Percentiles rank a stretch among this genome's conserved stretches.
Conservation (phyloP, 2,888 invertebrate species). For the Harpalus rufipes region DNA sequence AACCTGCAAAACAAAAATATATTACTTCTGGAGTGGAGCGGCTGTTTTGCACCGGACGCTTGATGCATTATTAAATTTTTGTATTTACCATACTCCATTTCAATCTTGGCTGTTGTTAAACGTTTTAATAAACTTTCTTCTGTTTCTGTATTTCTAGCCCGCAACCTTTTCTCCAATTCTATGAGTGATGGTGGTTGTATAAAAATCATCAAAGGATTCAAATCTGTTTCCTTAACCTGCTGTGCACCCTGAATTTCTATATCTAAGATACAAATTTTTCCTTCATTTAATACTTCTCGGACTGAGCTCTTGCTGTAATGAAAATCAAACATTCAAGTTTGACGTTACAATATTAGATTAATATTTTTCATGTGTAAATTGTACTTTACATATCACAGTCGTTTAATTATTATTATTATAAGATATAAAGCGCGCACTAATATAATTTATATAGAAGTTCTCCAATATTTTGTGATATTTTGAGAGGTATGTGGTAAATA, state of each 20-base stretch:
- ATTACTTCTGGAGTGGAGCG: neutral
- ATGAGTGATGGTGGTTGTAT: slow-evolving; percentile 94
- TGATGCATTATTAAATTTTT: no score
- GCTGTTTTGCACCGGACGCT: no score
- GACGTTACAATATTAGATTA: no score
- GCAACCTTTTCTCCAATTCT: slow-evolving; percentile 86
- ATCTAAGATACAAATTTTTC: slow-evolving; percentile 90
- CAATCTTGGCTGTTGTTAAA: slow-evolving; percentile 87
- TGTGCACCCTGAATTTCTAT: slow-evolving; percentile 97
- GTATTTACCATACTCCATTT: slow-evolving; percentile 88
- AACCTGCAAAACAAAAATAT: slow-evolving; percentile 75
- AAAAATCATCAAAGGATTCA: slow-evolving; percentile 92
- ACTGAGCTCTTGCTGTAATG: slow-evolving; percentile 68
- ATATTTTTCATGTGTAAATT: no score
- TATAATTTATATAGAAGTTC: no score
- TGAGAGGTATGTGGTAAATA: no score
- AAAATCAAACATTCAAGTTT: neutral
- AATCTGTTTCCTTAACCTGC: slow-evolving; percentile 88
- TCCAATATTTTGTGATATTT: no score
- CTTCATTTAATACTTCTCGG: slow-evolving; percentile 33
- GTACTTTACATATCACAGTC: no score
- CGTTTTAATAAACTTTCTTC: slow-evolving; percentile 90
- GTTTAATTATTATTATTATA: no score
- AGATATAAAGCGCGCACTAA: no score
- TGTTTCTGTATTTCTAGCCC: slow-evolving; percentile 92